Evolutionary conservation across 2,113 vertebrate species (phyloP), one percentile per base, ranked within the genome.

Genomic region (Colistium nudipinnis): DNA sequence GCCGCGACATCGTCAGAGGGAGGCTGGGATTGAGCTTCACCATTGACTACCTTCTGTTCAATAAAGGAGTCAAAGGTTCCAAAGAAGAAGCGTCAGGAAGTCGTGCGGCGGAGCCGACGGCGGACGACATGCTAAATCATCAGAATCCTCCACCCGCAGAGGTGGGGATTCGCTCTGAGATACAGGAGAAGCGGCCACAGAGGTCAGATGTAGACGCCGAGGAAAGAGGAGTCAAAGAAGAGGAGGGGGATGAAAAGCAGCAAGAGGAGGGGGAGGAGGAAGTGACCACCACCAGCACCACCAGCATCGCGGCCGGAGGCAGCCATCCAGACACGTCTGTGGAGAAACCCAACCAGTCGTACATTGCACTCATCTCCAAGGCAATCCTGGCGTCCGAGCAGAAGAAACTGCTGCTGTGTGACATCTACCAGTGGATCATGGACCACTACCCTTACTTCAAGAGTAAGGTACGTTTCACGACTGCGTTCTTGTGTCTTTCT

Each of bases 401-500:
- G 62, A 94, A 95, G 88, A 95, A 94, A 78, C 92, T 95, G 51
- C 80, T 94, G 77, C 89, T 95, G 3, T 94, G 93, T 7, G 95
- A 96, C 62, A 96, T 96, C 88, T 95, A 95, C 83, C 94, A 94
- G 78, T 95, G 94, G 94, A 95, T 95, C 88, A 95, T 94, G 94
- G 93, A 95, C 71, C 88, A 92, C 38, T 94, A 93, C 64, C 93
- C 94, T 2, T 95, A 94, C 87, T 95, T 95, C 88, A 94, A 94
- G 88, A 95, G 93, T 67, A 94, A 95, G 94, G 94, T 95, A 83
- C 3, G 76, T 63, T n/a, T 48, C 47, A 24, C 6, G 2, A 28
- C 7, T 33, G 2, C 20, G 13, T 17, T 22, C 1, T n/a, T 4
- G 20, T 8, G 20, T 62, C 65, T 2, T 35, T 68, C 17, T 67